Base-by-base conservation (phyloP, 2,888 invertebrate species). In the Megamerina dolium region DNA sequence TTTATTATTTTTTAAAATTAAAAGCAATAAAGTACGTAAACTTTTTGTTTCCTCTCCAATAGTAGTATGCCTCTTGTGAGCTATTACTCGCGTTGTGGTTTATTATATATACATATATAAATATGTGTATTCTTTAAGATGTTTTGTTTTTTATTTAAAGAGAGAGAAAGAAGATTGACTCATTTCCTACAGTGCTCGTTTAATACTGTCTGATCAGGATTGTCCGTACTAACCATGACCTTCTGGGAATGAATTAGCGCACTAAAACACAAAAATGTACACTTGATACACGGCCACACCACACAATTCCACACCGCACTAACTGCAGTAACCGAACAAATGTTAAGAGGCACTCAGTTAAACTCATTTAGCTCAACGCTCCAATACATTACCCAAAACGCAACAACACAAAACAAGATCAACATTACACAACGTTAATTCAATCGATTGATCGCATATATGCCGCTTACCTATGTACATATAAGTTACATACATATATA, bases 181-280 rank as follows among this genome's bases (percentile, higher is more conserved):
- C 64, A 65, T 67, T 68, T 61, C 61, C 58, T 65, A 63, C 64
- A 65, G 58, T 58, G 65, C 58, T 64, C 60, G 61, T 63, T 62
- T 61, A 63, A 63, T 64, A 68, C 68, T 68, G 67, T 59, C 59
- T 60, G 64, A 60, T 61, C 60, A 63, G 63, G 66, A 68, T 66
- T 59, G 63, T 61, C 61, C 58, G 57, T 66, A 64, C 61, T 65
- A 66, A 62, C 68, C 68, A 68, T 68, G 68, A 68, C 68, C 68
- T 68, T 68, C 67, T 65, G 59, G 56, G 57, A n/a, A n/a, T 58
- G 60, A 63, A 59, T 64, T 62, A 65, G 61, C 58, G 62, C 64
- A 62, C 58, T 23, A n/a, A n/a, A n/a, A n/a, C n/a, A n/a, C n/a
- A n/a, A n/a, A n/a, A n/a, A n/a, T n/a, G n/a, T n/a, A 58, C 63